phyloP scores from a whole-genome alignment of 2,797 vertebrate species.

The Lithobates pipiens region DNA sequence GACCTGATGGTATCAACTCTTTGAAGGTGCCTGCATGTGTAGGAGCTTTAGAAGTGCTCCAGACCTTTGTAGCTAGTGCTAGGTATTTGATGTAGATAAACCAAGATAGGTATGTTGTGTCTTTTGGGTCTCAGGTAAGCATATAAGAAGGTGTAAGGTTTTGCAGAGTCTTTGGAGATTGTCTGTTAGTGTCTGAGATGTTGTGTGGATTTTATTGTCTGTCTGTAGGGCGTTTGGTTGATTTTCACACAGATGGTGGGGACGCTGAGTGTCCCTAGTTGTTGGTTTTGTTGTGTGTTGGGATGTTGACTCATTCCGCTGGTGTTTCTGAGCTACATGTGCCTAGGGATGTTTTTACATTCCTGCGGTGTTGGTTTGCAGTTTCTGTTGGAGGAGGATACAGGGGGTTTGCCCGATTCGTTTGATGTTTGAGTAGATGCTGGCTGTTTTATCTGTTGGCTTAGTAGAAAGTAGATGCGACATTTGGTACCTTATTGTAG shows the following conservation, averaged over 20 bases:
- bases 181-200: neutral
- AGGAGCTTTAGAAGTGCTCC: neutral
- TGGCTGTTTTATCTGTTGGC: conserved; percentile 24
- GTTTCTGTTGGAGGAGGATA: conserved; percentile 37
- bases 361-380: conserved; percentile 52
- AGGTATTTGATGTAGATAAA: neutral
- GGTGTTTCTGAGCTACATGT: conserved; percentile 37
- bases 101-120: conserved; percentile 3
- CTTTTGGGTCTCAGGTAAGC: neutral
- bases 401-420: conserved; percentile 19
- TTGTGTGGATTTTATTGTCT: conserved; percentile 4
- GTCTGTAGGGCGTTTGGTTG: neutral
- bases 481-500: conserved; percentile 1
- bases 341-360: conserved; percentile 57
- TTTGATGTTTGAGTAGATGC: conserved; percentile 21
- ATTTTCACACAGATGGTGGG: conserved; percentile 30
- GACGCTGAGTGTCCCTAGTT: neutral
- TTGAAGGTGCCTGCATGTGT: conserved; percentile 6
- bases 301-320: conserved; percentile 35
- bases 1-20: neutral
- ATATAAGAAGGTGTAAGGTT: neutral
- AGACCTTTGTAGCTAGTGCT: neutral
- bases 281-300: conserved; percentile 35
- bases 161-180: neutral
- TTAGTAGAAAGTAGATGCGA: neutral